These are phyloP conservation scores for Catharus bicknelli DNA, from an alignment of 2,113 vertebrate species.

Conservation along the genomic window DNA sequence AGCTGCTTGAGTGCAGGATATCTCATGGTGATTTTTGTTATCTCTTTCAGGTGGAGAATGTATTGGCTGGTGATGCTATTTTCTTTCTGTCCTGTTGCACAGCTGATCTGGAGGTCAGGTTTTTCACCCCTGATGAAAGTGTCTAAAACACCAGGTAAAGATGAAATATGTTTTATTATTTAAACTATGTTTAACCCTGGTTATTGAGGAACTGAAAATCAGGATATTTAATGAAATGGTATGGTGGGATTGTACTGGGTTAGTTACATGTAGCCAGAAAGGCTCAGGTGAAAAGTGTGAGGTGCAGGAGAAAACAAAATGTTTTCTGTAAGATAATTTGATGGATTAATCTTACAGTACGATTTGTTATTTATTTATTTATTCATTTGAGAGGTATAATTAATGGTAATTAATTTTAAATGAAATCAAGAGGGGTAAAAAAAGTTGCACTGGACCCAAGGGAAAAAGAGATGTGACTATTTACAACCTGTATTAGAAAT, in stretches of 20 bases:
- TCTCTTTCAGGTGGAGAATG: not conserved
- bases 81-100: not conserved
- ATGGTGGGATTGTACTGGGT: fast-evolving
- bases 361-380: not conserved
- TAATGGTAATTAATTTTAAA: not conserved
- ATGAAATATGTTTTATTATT: not conserved
- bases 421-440: not conserved
- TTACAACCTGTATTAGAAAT: not conserved
- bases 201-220: not conserved
- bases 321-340: not conserved
- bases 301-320: not conserved
- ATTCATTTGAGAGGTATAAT: not conserved
- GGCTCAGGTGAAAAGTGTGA: not conserved
- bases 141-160: not conserved
- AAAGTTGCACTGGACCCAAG: not conserved
- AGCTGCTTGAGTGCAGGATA: not conserved
- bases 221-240: not conserved
- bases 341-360: not conserved
- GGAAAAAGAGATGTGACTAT: not conserved
- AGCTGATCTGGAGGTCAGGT: not conserved
- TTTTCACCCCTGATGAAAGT: not conserved
- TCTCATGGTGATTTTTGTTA: not conserved
- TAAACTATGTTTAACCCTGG: not conserved
- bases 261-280: not conserved
- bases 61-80: not conserved